Base-by-base conservation (phyloP, 2,113 vertebrate species). In the Ginglymostoma cirratum region DNA sequence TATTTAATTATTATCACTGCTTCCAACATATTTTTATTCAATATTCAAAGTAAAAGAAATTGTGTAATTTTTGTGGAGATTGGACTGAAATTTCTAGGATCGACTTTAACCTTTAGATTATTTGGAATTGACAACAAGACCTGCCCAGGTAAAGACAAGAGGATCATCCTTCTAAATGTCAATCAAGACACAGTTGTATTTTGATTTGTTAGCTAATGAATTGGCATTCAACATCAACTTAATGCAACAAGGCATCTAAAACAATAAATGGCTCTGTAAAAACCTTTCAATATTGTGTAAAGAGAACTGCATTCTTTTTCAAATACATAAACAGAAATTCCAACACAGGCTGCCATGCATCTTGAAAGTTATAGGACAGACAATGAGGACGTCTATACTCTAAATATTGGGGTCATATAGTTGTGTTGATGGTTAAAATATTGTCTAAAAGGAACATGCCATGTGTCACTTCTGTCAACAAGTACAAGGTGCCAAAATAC, bases 341-440 rank as follows among this genome's bases (percentile, higher is more conserved):
- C 12, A 10, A 67, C 65, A 94, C 15, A 10, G n/a, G 65, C 69
- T 69, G n/a, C 67, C 27, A 70, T 38, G 61, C 17, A 30, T 52
- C 27, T 12, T 61, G 12, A 14, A 90, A 52, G 48, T 61, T 90
- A 24, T 17, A 52, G 55, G n/a, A 70, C 69, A 66, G 65, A 69
- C 92, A 94, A 94, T 94, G n/a, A 14, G 19, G 55, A 45, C 69
- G 92, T 94, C 92, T 67, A 67, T n/a, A 94, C 92, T 21, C 69
- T 24, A 67, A 94, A 94, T 70, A 94, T 94, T 94, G n/a, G 61
- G 38, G 92, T 69, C 66, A 70, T 38, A 27, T 23, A 30, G 34
- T 21, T 69, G 19, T 94, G 66, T 70, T 94, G 65, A 45, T 94
- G 92, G 65, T 94, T 38, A 94, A 67, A 94, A 94, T 94, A 94